Evolutionary conservation across 2,113 vertebrate genomes (phyloP), one percentile per base, ranked within the genome.

Genomic region (Lucifuga dentata): DNA sequence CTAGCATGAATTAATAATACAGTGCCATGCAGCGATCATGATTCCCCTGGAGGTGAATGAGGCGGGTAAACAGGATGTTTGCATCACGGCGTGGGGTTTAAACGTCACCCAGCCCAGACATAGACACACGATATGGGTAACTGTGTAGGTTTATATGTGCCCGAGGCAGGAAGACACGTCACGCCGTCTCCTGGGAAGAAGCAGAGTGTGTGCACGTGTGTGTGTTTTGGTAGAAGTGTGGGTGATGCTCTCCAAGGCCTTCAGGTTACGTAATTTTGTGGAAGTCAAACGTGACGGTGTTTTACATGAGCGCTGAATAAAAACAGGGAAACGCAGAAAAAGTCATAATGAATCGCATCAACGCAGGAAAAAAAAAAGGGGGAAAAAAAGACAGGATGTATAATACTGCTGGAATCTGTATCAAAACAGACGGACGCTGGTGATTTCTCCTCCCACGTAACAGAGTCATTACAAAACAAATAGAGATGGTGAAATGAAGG

Each of bases 381-480:
- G 60, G 50, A 63, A 70, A 46, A 26, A 8, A 32, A 45, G 38
- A 60, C 38, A 51, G 23, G 33, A 36, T 6, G 13, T 11, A 21
- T 15, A 40, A n/a, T 40, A 40, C 12, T 2, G 38, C 38, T 38
- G 36, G 36, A 40, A 15, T 13, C n/a, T 43, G 17, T 24, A 48
- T n/a, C n/a, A n/a, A n/a, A n/a, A n/a, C n/a, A n/a, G n/a, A 41
- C 17, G 11, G n/a, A 61, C 56, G 39, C 45, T 24, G 41, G 77
- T 68, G 44, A 33, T 65, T 64, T 78, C 43, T 46, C 53, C 66
- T 72, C 70, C 26, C 80, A 76, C 73, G 59, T 78, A 76, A 85
- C 58, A 65, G 79, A 85, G 65, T 78, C 83, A 86, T 90, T 84
- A 88, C 83, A 40, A 13, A 35, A 61, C 59, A 73, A 81, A 89